A percentile compares a stretch with the other conserved stretches of the same genome.
Evolutionary conservation across 2,113 vertebrate genomes (phyloP).

Genomic region (Paraplagusia blochii): DNA sequence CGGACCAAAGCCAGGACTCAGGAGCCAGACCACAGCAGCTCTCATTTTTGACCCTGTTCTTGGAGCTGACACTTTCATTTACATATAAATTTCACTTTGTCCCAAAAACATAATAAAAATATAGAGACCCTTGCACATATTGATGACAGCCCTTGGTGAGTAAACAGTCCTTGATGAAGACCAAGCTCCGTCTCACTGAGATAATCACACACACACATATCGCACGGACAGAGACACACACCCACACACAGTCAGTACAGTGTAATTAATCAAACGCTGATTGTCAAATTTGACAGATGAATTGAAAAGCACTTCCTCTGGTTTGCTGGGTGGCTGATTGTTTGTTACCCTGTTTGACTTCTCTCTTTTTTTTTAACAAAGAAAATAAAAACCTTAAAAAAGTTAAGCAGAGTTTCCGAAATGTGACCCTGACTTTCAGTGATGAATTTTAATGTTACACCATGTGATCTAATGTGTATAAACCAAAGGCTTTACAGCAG

Average conservation of each 20-base stretch:
- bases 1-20: conserved; percentile 67
- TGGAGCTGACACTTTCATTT: conserved; percentile 58
- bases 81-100: conserved; percentile 34
- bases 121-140: too few species aligned
- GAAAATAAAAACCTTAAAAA: conserved; percentile 14
- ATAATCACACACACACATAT: background rate
- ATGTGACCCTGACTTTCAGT: conserved; percentile 9
- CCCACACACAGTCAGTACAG: conserved; percentile 7
- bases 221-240: background rate
- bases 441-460: too few species aligned
- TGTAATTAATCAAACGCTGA: conserved; percentile 67
- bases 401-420: conserved; percentile 33
- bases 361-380: conserved; percentile 1
- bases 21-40: conserved; percentile 56
- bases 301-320: conserved; percentile 58
- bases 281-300: conserved; percentile 50
- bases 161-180: too few species aligned
- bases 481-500: too few species aligned
- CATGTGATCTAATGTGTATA: too few species aligned
- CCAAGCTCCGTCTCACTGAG: too few species aligned
- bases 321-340: conserved; percentile 6
- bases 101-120: background rate
- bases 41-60: conserved; percentile 57
- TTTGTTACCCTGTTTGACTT: conserved; percentile 17
- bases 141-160: too few species aligned